These are phyloP conservation scores for Anthopleura xanthogrammica DNA, from an alignment of 92 coral and sea anemone genomes.

Conservation along the genomic window DNA sequence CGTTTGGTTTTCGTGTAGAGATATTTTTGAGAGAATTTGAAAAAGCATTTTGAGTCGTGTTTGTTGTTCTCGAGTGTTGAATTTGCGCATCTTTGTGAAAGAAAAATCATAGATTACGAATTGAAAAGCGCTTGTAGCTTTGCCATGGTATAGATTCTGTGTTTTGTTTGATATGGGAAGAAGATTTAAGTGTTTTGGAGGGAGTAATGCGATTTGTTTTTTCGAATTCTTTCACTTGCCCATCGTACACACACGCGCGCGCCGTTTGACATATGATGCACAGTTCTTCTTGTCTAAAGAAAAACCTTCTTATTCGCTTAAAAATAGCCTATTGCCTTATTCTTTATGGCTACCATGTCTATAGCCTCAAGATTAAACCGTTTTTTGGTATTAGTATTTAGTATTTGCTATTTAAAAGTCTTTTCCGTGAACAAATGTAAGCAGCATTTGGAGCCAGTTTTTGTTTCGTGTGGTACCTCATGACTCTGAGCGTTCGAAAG, in stretches of 20 bases:
- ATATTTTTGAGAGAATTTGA: background rate
- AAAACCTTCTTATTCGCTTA: background rate
- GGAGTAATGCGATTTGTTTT: background rate
- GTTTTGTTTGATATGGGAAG: background rate
- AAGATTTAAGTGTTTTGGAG: background rate
- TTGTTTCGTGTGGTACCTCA: background rate
- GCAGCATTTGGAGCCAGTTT: constrained; percentile 2
- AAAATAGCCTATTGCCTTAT: background rate
- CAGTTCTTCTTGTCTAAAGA: background rate
- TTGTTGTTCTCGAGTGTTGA: constrained; percentile 18
- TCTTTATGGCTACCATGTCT: background rate
- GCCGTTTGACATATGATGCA: background rate
- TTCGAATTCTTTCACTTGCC: constrained; percentile 5
- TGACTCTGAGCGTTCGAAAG: constrained; percentile 1
- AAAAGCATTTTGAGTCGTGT: background rate
- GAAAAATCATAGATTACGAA: constrained; percentile 2
- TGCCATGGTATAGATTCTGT: background rate
- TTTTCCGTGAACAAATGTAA: background rate
- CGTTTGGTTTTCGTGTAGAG: background rate
- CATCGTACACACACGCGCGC: constrained; percentile 3
- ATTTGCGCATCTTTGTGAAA: constrained; percentile 22
- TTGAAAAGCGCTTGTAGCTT: background rate
- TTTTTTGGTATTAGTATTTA: background rate
- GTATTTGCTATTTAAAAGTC: background rate
- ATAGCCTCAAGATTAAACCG: background rate